These are phyloP conservation scores for Pteria penguin DNA, from an alignment of 2,888 invertebrate species.

Conservation along the genomic window DNA sequence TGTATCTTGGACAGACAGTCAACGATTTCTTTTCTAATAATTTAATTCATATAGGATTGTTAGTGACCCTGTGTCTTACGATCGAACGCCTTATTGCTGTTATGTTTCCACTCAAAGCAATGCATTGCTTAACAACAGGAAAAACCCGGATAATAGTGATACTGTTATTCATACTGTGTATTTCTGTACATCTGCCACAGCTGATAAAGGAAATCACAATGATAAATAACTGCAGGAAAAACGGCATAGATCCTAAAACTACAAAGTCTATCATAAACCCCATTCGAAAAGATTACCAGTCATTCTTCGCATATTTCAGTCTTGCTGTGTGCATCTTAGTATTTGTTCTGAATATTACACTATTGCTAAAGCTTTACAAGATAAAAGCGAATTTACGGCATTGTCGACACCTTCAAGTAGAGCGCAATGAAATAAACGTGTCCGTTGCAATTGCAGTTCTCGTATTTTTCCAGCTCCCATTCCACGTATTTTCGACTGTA, in stretches of 20 bases:
- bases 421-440: constrained; percentile 31
- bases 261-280: neutral
- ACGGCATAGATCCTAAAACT: neutral
- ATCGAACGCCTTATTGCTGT: constrained; percentile 28
- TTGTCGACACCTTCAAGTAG: constrained; percentile 17
- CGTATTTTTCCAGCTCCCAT: constrained; percentile 33
- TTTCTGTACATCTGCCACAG: constrained; percentile 12
- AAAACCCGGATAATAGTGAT: constrained; percentile 16
- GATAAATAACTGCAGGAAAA: neutral
- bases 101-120: constrained; percentile 25
- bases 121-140: constrained; percentile 22
- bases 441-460: constrained; percentile 30
- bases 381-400: neutral
- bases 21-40: constrained; percentile 19
- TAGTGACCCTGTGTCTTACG: constrained; percentile 25
- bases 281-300: constrained; percentile 9
- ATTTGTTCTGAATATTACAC: constrained; percentile 11
- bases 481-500: constrained; percentile 15
- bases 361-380: neutral
- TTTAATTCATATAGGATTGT: constrained; percentile 20
- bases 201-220: constrained; percentile 5
- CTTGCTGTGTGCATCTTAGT: constrained; percentile 1
- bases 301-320: constrained; percentile 8
- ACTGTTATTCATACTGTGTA: neutral
- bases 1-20: neutral